Conservation (phyloP, 2,888 invertebrate species). For the Dryomyza anilis region DNA sequence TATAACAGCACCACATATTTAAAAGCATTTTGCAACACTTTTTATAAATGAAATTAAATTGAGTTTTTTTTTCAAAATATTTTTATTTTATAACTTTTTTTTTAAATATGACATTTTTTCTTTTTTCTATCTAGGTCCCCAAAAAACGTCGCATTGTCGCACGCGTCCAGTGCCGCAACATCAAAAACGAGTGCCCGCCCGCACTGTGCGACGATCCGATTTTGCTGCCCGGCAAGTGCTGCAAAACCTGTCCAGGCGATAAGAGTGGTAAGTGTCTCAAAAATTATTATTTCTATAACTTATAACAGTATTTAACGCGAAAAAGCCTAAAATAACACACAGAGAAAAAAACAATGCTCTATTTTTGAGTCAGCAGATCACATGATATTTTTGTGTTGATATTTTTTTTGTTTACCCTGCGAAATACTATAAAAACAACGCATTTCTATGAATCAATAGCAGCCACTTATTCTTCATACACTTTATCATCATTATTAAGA, state of each 20-base stretch:
- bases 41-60: not conserved
- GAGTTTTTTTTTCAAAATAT: not conserved
- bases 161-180: conserved; percentile 87
- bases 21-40: not conserved
- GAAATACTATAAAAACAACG: too few species aligned
- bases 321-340: not conserved
- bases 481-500: too few species aligned
- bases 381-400: too few species aligned
- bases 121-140: conserved; percentile 69
- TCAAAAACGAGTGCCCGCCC: conserved; percentile 90
- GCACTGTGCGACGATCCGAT: conserved; percentile 86
- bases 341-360: not conserved
- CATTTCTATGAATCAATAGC: too few species aligned
- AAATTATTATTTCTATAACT: too few species aligned
- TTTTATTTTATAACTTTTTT: not conserved
- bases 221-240: conserved; percentile 83
- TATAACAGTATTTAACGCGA: too few species aligned
- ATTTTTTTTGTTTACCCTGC: too few species aligned
- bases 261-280: conserved; percentile 67
- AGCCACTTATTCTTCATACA: too few species aligned
- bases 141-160: conserved; percentile 87
- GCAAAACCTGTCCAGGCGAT: conserved; percentile 89
- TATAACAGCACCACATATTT: not conserved
- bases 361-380: too few species aligned
- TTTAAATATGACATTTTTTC: not conserved